Evolutionary conservation across 2,113 vertebrate genomes (phyloP), one percentile per base, ranked within the genome.

Genomic region (Numida meleagris): DNA sequence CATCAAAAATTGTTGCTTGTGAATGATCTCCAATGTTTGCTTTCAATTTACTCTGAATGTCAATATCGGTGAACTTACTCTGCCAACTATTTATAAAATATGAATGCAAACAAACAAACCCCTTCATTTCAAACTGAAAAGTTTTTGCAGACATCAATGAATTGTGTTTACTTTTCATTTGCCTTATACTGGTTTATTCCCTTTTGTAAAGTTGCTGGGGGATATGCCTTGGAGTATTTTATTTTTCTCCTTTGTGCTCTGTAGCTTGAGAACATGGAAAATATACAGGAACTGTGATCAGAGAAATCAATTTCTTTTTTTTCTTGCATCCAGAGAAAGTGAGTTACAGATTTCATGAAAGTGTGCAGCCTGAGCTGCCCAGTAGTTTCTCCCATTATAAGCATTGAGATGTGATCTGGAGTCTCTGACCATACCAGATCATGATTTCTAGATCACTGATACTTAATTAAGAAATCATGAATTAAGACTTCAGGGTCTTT

Each of bases 21-120:
- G 38, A 85, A 66, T 46, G 4, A 46, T 77, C 65, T 82, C 70
- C 55, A 63, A 0, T 87, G 59, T 93, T 97, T 94, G 12, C 31
- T 86, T 94, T 93, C 58, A 43, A 86, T 93, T 88, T 83, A 80
- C 43, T 55, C 8, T 58, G 11, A n/a, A 66, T 62, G 34, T 50
- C 65, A 68, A 70, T 3, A 3, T 13, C 48, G 57, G 63, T 46
- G 75, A 66, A 72, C 31, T 51, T 91, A 38, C 3, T 87, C 48
- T 88, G 65, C 51, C 73, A 86, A 45, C 27, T 81, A 48, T 88
- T 89, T 94, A 74, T 89, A 86, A 95, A 94, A 91, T 63, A 89
- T 77, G 27, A 61, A 53, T 25, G 14, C 29, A 92, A 92, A 85
- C 62, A 95, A 96, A 82, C 57, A 65, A 85, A 59, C 7, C 38